Conservation (phyloP, 2,113 vertebrate genomes). For the Oncorhynchus tshawytscha region DNA sequence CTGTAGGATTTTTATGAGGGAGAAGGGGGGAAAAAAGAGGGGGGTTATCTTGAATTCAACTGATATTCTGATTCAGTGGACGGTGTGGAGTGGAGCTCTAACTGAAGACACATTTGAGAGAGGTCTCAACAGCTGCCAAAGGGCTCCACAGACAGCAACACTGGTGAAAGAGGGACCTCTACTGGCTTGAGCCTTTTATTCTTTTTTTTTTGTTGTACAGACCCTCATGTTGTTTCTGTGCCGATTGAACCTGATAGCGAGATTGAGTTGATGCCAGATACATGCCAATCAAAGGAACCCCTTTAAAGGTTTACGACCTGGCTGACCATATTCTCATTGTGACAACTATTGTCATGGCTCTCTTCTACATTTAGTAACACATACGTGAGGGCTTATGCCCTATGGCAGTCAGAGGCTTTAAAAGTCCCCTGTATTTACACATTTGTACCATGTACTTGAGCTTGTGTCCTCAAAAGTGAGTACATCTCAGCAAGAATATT, state of each 20-base stretch:
- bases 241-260: not conserved
- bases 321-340: no score
- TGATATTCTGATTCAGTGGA: constrained; percentile 63
- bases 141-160: constrained; percentile 10
- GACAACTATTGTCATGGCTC: no score
- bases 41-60: constrained; percentile 57
- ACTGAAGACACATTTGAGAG: constrained; percentile 69
- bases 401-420: no score
- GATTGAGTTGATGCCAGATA: not conserved
- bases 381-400: no score
- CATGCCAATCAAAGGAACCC: no score
- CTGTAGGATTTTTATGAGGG: constrained; percentile 35
- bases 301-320: no score
- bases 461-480: no score
- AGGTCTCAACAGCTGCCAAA: constrained; percentile 26
- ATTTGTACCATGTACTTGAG: no score
- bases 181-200: constrained; percentile 35
- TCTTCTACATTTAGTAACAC: no score
- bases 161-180: constrained; percentile 67
- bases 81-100: constrained; percentile 55
- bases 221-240: not conserved
- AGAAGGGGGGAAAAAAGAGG: constrained; percentile 55
- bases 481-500: no score
- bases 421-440: no score
- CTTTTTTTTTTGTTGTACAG: no score